Percentiles rank a stretch among this genome's conserved stretches.
Conservation (phyloP, 2,797 vertebrate genomes). For the Muraenolepis orangiensis region DNA sequence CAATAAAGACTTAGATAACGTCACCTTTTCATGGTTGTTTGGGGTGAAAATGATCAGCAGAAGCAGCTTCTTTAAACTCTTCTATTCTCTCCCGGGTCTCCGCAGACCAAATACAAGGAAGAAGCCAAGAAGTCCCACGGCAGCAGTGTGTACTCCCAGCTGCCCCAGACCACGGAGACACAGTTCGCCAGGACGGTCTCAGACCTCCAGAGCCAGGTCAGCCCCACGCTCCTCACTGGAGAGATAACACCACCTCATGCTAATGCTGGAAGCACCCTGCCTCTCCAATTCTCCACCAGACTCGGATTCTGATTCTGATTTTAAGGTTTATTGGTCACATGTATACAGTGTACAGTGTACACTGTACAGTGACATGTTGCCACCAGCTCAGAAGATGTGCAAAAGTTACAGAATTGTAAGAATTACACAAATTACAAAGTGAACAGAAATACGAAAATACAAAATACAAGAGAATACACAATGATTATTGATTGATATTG, state of each 20-base stretch:
- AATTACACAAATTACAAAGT: too few species aligned
- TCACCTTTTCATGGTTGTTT: neutral
- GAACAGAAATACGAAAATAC: too few species aligned
- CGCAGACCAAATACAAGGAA: constrained; percentile 78
- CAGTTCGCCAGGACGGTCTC: constrained; percentile 79
- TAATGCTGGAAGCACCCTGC: neutral
- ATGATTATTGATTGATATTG: too few species aligned
- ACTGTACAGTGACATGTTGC: too few species aligned
- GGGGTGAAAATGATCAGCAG: neutral
- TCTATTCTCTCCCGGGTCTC: neutral
- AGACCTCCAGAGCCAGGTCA: constrained; percentile 85
- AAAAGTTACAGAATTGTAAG: too few species aligned
- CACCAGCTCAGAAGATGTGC: too few species aligned
- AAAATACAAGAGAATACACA: too few species aligned
- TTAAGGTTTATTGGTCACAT: too few species aligned
- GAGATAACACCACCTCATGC: neutral
- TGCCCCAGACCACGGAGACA: constrained; percentile 84
- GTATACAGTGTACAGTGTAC: too few species aligned
- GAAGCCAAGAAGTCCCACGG: constrained; percentile 71
- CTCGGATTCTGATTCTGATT: too few species aligned
- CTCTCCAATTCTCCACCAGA: too few species aligned
- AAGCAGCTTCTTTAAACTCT: neutral
- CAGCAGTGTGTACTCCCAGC: constrained; percentile 80
- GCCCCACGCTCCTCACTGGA: neutral
- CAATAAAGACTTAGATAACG: too few species aligned